phyloP scores from a whole-genome alignment of 2,797 vertebrate genomes.

The Brachymystax lenok region DNA sequence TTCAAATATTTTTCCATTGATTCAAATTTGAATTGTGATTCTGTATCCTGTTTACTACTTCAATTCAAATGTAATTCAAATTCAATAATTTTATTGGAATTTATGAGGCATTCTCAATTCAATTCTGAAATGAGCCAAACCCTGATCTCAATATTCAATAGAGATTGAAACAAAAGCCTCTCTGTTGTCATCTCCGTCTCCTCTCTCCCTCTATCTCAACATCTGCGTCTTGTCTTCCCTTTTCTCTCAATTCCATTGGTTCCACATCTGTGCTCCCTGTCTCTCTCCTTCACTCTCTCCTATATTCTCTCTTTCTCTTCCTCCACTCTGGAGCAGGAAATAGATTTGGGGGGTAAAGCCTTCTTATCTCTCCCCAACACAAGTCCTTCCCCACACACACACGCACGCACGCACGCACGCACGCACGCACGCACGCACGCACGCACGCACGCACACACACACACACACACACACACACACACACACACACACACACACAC shows the following conservation, averaged over 20 bases:
- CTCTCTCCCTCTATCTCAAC: not conserved
- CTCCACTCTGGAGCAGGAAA: constrained; percentile 5
- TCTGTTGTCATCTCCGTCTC: not conserved
- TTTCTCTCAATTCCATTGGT: not conserved
- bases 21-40: too few species aligned
- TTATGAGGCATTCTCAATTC: too few species aligned
- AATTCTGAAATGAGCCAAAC: too few species aligned
- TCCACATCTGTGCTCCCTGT: not conserved
- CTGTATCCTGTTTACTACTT: too few species aligned
- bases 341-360: constrained; percentile 23
- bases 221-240: constrained; percentile 9
- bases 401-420: too few species aligned
- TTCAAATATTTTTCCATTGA: too few species aligned
- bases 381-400: not conserved
- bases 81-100: too few species aligned
- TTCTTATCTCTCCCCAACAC: constrained; percentile 67
- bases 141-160: not conserved
- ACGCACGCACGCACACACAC: constrained; percentile 16
- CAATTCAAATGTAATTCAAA: too few species aligned
- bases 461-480: constrained; percentile 9
- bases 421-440: constrained; percentile 20
- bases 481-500: not conserved
- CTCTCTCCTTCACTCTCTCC: not conserved
- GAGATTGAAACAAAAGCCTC: constrained; percentile 2
- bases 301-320: not conserved